These are phyloP conservation scores for Junco hyemalis DNA, from an alignment of 2,113 vertebrate species.

Conservation along the genomic window DNA sequence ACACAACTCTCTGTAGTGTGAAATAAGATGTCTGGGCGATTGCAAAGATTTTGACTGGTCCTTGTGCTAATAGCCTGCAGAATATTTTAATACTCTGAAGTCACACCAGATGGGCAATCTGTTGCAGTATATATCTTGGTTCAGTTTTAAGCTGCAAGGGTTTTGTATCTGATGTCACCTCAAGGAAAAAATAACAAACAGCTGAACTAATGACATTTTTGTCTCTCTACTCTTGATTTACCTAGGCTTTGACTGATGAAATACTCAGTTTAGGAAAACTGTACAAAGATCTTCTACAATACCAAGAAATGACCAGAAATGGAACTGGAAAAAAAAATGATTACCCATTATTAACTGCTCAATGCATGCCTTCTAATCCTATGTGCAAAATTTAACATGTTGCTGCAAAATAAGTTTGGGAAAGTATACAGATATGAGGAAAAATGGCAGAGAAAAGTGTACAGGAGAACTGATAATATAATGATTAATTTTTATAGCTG, in stretches of 20 bases:
- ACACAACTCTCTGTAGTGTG: constrained; percentile 24
- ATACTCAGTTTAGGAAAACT: background rate
- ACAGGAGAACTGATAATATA: background rate
- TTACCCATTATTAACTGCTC: background rate
- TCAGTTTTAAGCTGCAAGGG: background rate
- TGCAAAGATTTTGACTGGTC: constrained; percentile 30
- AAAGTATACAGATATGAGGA: background rate
- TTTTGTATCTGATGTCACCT: constrained; percentile 29
- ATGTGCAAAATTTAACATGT: background rate
- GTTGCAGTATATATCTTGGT: background rate
- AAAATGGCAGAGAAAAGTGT: background rate
- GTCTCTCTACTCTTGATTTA: constrained; percentile 13
- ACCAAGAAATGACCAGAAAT: background rate
- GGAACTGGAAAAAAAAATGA: background rate
- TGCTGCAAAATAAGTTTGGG: background rate
- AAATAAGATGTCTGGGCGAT: constrained; percentile 43
- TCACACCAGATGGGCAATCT: constrained; percentile 37
- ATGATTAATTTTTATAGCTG: constrained; percentile 1
- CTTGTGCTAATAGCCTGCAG: constrained; percentile 30
- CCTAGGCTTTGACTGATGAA: background rate
- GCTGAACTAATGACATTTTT: constrained; percentile 18
- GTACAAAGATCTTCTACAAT: background rate
- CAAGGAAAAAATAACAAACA: constrained; percentile 47
- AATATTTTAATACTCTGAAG: constrained; percentile 46
- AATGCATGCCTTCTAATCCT: background rate